Percentiles rank a stretch among this genome's conserved stretches.
Conservation (phyloP, 1,140 invertebrate genomes). For the Penaeus indicus region DNA sequence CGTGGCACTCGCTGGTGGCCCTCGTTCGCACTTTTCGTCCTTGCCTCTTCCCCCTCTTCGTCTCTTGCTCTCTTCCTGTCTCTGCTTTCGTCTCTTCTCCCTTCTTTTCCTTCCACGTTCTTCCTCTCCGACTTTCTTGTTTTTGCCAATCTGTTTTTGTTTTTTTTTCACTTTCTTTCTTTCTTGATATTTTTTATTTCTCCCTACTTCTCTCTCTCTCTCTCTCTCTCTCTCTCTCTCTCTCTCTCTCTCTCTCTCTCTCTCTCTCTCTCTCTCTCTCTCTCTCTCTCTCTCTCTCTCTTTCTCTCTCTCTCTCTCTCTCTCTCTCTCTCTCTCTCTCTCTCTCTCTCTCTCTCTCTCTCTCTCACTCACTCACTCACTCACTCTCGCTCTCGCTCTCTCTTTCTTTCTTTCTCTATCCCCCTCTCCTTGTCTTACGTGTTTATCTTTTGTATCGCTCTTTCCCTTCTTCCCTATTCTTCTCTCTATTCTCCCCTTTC, state of each 20-base stretch:
- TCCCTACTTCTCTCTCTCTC: no score
- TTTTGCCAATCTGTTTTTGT: background rate
- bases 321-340: background rate
- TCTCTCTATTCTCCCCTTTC: slow-evolving; percentile 2
- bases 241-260: background rate
- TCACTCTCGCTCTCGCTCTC: background rate
- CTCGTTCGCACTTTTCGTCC: no score
- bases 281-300: background rate
- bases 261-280: background rate
- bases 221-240: background rate
- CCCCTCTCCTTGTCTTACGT: background rate
- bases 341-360: background rate
- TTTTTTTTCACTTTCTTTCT: no score
- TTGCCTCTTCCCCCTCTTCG: no score
- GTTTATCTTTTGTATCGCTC: background rate
- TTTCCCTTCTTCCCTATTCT: background rate
- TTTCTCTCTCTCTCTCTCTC: background rate
- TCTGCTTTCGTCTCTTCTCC: no score
- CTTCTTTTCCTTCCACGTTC: background rate
- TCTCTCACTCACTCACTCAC: background rate
- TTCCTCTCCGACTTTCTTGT: background rate
- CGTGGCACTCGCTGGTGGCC: no score
- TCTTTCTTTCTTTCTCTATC: background rate
- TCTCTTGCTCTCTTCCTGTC: no score
- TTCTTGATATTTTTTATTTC: no score